Percentiles rank a stretch among this genome's conserved stretches.
These are phyloP conservation scores for Rhinolophus sinicus DNA, from an alignment of 2,113 vertebrate genomes.

Conservation along the genomic window DNA sequence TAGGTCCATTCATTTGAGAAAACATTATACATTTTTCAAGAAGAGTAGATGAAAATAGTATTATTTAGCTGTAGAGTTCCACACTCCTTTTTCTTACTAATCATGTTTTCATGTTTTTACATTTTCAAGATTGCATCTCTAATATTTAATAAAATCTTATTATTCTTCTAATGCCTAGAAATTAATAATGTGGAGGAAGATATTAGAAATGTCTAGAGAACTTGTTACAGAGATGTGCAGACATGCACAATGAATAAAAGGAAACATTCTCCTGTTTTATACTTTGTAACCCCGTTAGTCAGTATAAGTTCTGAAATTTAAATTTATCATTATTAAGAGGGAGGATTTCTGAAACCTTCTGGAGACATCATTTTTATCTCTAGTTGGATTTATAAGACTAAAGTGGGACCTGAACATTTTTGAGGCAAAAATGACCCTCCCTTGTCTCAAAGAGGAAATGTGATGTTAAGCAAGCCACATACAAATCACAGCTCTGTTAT, in stretches of 20 bases:
- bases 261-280: constrained; percentile 44
- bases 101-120: constrained; percentile 52
- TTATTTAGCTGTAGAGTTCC: constrained; percentile 55
- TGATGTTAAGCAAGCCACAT: neutral
- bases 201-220: constrained; percentile 67
- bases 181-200: constrained; percentile 72
- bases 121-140: constrained; percentile 78
- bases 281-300: neutral
- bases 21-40: constrained; percentile 72
- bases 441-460: neutral
- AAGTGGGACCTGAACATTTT: neutral
- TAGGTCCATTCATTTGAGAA: constrained; percentile 61
- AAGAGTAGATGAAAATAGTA: constrained; percentile 70
- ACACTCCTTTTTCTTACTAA: constrained; percentile 58
- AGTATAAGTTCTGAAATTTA: neutral
- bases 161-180: constrained; percentile 44
- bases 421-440: neutral
- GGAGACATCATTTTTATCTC: neutral
- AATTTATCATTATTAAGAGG: neutral
- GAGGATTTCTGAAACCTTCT: constrained; percentile 40
- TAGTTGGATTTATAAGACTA: neutral
- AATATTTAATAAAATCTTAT: constrained; percentile 74
- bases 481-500: neutral
- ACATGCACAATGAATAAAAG: constrained; percentile 45
- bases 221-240: constrained; percentile 39